A percentile compares a stretch with the other conserved stretches of the same genome.
Evolutionary conservation across 2,888 invertebrate genomes (phyloP).

Genomic region (Watsonalla cultraria): DNA sequence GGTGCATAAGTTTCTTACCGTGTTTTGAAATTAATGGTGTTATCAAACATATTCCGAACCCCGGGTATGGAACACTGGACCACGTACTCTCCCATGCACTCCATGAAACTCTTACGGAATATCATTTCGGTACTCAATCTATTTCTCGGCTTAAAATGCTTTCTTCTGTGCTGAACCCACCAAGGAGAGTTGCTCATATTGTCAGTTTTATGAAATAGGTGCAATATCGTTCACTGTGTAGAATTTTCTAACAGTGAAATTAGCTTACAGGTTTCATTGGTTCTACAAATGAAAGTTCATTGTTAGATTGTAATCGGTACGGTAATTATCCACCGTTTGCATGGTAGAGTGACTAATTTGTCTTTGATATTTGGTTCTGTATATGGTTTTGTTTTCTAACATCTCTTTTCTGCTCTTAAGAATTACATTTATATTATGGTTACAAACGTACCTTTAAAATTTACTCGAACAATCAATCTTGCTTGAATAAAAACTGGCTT

Average conservation of each 20-base stretch:
- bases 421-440: no score
- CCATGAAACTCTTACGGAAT: slow-evolving; percentile 42
- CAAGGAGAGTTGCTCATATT: slow-evolving; percentile 9
- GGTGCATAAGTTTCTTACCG: slow-evolving; percentile 26
- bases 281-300: not conserved
- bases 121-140: slow-evolving; percentile 45
- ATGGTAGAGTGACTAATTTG: not conserved
- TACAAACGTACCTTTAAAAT: no score
- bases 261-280: not conserved
- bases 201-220: not conserved
- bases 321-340: not conserved
- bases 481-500: no score
- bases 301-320: not conserved
- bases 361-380: not conserved
- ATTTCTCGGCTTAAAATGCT: slow-evolving; percentile 17
- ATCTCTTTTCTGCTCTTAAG: no score
- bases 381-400: not conserved
- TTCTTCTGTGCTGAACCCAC: slow-evolving; percentile 37
- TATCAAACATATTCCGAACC: slow-evolving; percentile 33
- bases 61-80: slow-evolving; percentile 41
- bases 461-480: no score
- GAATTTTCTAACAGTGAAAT: not conserved
- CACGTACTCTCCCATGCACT: slow-evolving; percentile 46
- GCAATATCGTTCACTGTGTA: not conserved
- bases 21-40: slow-evolving; percentile 14